A percentile compares a stretch with the other conserved stretches of the same genome.
Evolutionary conservation across 2,888 invertebrate genomes (phyloP).

Genomic region (Arrhopalites spinosus): DNA sequence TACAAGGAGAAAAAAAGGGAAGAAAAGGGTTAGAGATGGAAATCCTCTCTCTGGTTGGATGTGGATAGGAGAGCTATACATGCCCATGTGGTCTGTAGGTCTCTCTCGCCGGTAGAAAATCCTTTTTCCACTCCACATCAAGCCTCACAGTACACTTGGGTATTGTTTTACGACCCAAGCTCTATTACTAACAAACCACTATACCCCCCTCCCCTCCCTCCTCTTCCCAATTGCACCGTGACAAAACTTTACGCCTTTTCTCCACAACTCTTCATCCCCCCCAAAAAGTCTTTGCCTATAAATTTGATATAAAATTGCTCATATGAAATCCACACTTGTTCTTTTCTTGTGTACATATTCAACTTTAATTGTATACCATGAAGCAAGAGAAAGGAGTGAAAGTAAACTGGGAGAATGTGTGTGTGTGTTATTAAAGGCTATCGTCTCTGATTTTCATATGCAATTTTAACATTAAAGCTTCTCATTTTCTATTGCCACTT

Average conservation of each 20-base stretch:
- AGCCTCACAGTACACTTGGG: slow-evolving; percentile 41
- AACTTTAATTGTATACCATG: too few species aligned
- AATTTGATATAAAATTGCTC: too few species aligned
- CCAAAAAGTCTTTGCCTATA: too few species aligned
- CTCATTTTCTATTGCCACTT: neutral
- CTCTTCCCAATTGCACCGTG: too few species aligned
- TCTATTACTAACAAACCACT: slow-evolving; percentile 32
- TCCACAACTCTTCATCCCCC: too few species aligned
- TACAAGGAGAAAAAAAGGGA: neutral
- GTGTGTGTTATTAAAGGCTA: neutral
- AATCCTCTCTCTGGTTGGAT: neutral
- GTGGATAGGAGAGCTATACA: neutral
- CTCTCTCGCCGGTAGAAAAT: neutral
- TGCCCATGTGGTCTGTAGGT: too few species aligned
- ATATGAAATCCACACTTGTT: too few species aligned
- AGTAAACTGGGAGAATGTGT: too few species aligned
- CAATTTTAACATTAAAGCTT: neutral
- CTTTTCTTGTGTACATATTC: too few species aligned
- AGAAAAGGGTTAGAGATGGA: neutral
- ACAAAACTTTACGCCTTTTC: too few species aligned
- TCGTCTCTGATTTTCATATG: slow-evolving; percentile 10
- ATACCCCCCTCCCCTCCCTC: too few species aligned
- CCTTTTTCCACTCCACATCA: slow-evolving; percentile 35
- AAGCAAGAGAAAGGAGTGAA: too few species aligned
- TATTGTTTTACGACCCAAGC: slow-evolving; percentile 41